phyloP scores from a whole-genome alignment of 2,113 vertebrate species.

The Pterocles orientalis region DNA sequence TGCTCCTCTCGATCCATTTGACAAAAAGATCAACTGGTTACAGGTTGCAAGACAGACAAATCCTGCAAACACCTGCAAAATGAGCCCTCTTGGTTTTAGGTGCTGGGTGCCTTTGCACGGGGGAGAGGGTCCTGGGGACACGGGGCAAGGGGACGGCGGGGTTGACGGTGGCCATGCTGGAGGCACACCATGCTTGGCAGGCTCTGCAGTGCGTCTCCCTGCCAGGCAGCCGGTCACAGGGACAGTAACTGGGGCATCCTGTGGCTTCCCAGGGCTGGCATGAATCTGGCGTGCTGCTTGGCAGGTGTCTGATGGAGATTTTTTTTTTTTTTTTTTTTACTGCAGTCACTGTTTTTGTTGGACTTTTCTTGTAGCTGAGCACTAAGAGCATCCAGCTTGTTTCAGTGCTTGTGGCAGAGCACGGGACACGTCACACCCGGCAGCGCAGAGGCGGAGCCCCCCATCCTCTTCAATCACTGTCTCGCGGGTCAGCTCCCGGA shows the following conservation, averaged over 20 bases:
- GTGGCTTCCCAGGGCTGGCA: background rate
- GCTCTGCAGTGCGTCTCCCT: background rate
- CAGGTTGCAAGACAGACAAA: background rate
- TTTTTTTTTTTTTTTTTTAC: background rate
- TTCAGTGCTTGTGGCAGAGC: background rate
- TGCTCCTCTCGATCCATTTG: background rate
- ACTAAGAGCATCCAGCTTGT: background rate
- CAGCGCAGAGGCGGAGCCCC: background rate
- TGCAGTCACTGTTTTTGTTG: background rate
- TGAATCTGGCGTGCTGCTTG: background rate
- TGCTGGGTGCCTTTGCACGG: background rate
- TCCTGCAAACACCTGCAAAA: background rate
- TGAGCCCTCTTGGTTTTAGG: accelerated
- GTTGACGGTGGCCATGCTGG: background rate
- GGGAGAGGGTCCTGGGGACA: accelerated
- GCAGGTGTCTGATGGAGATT: background rate
- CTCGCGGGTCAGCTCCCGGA: background rate
- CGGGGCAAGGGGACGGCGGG: accelerated
- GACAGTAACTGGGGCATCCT: background rate
- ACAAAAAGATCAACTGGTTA: background rate
- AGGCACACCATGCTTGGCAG: accelerated
- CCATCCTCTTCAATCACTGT: background rate
- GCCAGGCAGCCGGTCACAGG: accelerated
- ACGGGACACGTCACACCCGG: accelerated
- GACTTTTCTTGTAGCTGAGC: background rate